Evolutionary conservation across 2,888 invertebrate species (phyloP), one percentile per base, ranked within the genome.

Genomic region (Villa cingulata): DNA sequence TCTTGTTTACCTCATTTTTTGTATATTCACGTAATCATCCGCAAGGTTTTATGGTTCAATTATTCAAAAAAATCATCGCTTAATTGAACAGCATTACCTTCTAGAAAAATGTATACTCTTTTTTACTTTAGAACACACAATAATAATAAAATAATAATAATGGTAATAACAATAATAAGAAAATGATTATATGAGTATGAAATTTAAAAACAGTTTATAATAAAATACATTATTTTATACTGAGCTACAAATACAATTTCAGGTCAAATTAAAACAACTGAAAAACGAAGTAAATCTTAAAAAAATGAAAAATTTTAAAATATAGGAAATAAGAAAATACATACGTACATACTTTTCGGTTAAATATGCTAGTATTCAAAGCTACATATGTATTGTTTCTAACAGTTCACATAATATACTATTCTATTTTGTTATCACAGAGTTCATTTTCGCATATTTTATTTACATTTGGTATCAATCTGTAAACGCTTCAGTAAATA

Each of bases 381-480:
- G 14, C 37, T 40, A 32, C 34, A 29, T 20, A 16, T 39, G 7
- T 32, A 17, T 29, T 19, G n/a, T 16, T 23, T 16, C 23, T 17
- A 4, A 10, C 17, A 34, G n/a, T 23, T 20, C 37, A 10, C 41
- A 23, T 40, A 20, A 34, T 19, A 16, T 32, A 34, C 19, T 41
- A 20, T 20, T n/a, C 14, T 15, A 34, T 16, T 20, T n/a, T 34
- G n/a, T 34, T 15, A 20, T 20, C 12, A 14, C 39, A 41, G 45
- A n/a, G n/a, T 43, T 48, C 41, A 48, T 48, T 27, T 27, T 27
- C 27, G 10, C 10, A 9, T 27, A 27, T 27, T 27, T 51, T 51
- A 48, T 49, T 46, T 49, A 48, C n/a, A n/a, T n/a, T 48, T 51
- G 47, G 48, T 49, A 48, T 49, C 47, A 51, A 51, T 48, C 51